Percentiles rank a stretch among this genome's conserved stretches.
These are phyloP conservation scores for Octodon degus DNA, from an alignment of 2,113 vertebrate genomes.

Conservation along the genomic window DNA sequence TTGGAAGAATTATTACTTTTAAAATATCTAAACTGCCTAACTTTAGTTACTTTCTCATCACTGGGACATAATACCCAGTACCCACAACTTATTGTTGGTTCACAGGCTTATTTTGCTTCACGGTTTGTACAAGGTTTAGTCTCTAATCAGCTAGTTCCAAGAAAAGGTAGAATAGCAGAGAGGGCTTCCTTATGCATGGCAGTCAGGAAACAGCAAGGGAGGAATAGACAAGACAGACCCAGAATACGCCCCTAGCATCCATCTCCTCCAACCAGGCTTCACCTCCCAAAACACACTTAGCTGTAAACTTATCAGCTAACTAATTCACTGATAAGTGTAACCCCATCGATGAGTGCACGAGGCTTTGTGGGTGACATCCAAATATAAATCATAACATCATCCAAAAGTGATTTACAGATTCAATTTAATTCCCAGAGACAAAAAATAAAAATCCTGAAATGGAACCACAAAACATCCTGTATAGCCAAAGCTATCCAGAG, in stretches of 20 bases:
- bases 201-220: neutral
- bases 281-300: neutral
- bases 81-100: neutral
- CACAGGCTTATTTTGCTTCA: neutral
- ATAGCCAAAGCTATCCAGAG: neutral
- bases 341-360: neutral
- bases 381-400: neutral
- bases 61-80: neutral
- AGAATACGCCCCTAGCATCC: neutral
- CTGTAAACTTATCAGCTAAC: neutral
- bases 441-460: neutral
- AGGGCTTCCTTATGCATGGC: neutral
- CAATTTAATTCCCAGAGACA: neutral
- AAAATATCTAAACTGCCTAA: neutral
- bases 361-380: neutral
- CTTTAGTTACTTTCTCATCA: neutral
- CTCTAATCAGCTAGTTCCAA: neutral
- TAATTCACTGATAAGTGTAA: neutral
- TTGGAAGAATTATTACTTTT: neutral
- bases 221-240: neutral
- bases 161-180: neutral
- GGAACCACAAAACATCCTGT: neutral
- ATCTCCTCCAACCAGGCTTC: neutral
- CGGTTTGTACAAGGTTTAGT: neutral
- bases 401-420: neutral